Conservation (phyloP, 1,140 invertebrate species). For the Periplaneta americana region DNA sequence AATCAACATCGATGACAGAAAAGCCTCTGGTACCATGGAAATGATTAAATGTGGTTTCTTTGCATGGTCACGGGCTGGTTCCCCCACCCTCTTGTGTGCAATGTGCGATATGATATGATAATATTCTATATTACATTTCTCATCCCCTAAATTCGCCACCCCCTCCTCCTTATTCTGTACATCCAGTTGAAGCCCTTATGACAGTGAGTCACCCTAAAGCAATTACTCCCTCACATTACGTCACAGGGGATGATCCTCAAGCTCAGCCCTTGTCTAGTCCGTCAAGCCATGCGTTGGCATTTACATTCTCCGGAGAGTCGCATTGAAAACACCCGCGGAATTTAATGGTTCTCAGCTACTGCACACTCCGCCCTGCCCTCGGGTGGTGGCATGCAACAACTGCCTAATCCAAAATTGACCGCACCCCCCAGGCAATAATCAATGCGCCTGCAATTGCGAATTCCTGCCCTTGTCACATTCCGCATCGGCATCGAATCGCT, state of each 20-base stretch:
- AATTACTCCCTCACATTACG: background rate
- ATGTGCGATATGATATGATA: background rate
- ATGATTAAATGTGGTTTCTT: background rate
- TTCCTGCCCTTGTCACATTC: too few relatives aligned
- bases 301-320: background rate
- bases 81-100: background rate
- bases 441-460: too few relatives aligned
- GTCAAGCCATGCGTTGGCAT: background rate
- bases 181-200: background rate
- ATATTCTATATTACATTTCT: background rate
- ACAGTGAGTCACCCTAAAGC: background rate
- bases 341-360: background rate
- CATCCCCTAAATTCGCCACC: background rate
- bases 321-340: background rate
- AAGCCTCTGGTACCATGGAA: background rate
- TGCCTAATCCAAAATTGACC: background rate
- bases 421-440: too few relatives aligned
- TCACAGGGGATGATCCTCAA: background rate
- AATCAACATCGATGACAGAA: background rate
- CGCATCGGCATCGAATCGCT: too few relatives aligned
- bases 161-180: background rate
- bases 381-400: background rate
- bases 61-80: background rate
- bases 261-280: background rate
- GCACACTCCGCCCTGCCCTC: too few relatives aligned